Evolutionary conservation across 2,113 vertebrate species (phyloP), one percentile per base, ranked within the genome.

Genomic region (Salvelinus sp.): DNA sequence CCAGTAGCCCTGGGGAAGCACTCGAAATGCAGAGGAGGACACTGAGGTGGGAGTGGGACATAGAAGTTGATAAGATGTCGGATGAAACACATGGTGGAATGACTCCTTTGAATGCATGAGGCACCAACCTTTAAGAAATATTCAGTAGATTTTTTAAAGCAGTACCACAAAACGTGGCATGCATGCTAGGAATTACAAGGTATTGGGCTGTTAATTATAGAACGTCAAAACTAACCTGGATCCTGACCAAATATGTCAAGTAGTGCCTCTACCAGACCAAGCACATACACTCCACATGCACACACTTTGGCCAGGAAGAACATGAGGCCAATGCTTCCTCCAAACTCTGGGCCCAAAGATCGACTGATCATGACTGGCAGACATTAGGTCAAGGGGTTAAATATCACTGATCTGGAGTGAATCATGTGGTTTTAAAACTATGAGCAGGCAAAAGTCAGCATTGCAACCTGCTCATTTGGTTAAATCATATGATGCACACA

Each of bases 271-370:
- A 97, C 95, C 28, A 97, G 93, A 2, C 96, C 96, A 7, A 97
- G 93, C 14, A 97, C 91, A 25, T 95, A 97, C 12, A 96, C 96
- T 0, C 95, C 96, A 80, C 96, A 97, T 1, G 95, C 94, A 54
- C 92, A 97, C 65, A 97, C 94, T 20, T 97, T 97, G 65, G 96
- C 96, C 77, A 97, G 75, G 88, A 94, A 97, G 91, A 97, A 97
- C 95, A 97, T 97, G 57, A 97, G 91, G 22, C 96, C 96, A 0
- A 97, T 97, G 83, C 96, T 96, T 68, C 96, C 96, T 3, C 96
- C 96, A 4, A 97, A 96, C 90, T 97, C 96, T 0, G 96, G 96
- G 3, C 96, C 96, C 80, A 97, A 87, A 0, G 96, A 96, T 1
- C 96, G 92, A 44, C 96, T 97, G 86, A 97, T 97, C 96, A 97